phyloP scores from a whole-genome alignment of 1,140 invertebrate species.

The Dinoponera quadriceps region DNA sequence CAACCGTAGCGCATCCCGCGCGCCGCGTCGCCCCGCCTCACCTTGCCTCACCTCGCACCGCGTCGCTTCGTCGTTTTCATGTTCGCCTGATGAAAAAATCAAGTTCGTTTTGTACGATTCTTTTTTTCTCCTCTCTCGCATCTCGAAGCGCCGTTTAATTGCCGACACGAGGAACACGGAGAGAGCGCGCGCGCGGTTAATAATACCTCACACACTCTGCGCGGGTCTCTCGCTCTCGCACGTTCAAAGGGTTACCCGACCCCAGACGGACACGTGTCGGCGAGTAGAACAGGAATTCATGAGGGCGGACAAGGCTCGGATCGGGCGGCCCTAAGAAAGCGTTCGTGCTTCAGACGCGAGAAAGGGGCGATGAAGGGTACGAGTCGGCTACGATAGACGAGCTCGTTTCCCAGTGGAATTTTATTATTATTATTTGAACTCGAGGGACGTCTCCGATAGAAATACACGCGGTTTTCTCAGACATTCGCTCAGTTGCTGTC shows the following conservation, averaged over 20 bases:
- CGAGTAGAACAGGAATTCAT: slow-evolving; percentile 75
- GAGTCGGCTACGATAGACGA: neutral
- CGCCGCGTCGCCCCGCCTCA: slow-evolving; percentile 36
- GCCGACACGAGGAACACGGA: neutral
- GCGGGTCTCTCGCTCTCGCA: neutral
- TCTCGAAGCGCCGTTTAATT: neutral
- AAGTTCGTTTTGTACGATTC: slow-evolving; percentile 78
- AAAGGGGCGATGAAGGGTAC: neutral
- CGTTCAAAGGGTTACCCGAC: slow-evolving; percentile 52
- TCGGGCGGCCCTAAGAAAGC: slow-evolving; percentile 9
- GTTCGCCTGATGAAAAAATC: slow-evolving; percentile 78
- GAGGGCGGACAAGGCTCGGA: slow-evolving; percentile 48
- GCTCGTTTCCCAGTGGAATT: too few species aligned
- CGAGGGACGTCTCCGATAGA: too few species aligned
- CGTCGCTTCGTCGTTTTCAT: slow-evolving; percentile 61
- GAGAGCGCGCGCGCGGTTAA: slow-evolving; percentile 7
- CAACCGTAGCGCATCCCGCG: neutral
- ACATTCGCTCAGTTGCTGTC: too few species aligned
- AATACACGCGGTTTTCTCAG: too few species aligned
- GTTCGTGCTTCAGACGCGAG: neutral
- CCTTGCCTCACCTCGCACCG: neutral
- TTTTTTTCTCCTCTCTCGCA: slow-evolving; percentile 64
- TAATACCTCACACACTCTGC: neutral
- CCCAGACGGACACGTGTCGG: slow-evolving; percentile 79
- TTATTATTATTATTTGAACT: too few species aligned